phyloP scores from a whole-genome alignment of 2,113 vertebrate species.

The Herpailurus yagouaroundi region DNA sequence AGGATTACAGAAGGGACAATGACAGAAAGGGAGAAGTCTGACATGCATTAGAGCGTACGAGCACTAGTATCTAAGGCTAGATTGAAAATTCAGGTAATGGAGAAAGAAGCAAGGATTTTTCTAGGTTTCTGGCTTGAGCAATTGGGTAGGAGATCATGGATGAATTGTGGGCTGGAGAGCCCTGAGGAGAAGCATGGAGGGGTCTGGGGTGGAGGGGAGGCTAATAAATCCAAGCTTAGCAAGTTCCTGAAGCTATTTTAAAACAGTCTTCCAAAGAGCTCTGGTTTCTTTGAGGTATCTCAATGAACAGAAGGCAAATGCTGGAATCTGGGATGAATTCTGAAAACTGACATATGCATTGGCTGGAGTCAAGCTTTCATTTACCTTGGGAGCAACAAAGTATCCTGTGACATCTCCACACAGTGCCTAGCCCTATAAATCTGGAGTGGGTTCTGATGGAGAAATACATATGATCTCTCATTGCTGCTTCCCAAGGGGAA shows the following conservation, averaged over 20 bases:
- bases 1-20: neutral
- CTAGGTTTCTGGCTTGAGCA: neutral
- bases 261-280: conserved; percentile 34
- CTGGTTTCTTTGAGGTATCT: conserved; percentile 43
- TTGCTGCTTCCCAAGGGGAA: neutral
- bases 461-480: neutral
- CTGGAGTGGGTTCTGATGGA: neutral
- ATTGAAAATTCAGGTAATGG: neutral
- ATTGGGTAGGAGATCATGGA: neutral
- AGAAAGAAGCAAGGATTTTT: neutral
- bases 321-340: conserved; percentile 53
- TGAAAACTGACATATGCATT: conserved; percentile 54
- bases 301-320: conserved; percentile 46
- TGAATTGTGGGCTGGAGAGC: neutral
- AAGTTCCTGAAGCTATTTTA: conserved; percentile 5
- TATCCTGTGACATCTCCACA: neutral
- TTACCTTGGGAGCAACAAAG: conserved; percentile 53
- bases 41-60: neutral
- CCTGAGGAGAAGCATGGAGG: neutral
- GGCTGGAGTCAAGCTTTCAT: conserved; percentile 54
- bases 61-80: neutral
- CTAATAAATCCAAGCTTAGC: neutral
- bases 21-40: neutral
- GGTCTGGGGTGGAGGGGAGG: neutral
- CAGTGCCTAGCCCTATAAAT: neutral